Conservation (phyloP, 2,888 invertebrate species). For the Drosophila helvetica region DNA sequence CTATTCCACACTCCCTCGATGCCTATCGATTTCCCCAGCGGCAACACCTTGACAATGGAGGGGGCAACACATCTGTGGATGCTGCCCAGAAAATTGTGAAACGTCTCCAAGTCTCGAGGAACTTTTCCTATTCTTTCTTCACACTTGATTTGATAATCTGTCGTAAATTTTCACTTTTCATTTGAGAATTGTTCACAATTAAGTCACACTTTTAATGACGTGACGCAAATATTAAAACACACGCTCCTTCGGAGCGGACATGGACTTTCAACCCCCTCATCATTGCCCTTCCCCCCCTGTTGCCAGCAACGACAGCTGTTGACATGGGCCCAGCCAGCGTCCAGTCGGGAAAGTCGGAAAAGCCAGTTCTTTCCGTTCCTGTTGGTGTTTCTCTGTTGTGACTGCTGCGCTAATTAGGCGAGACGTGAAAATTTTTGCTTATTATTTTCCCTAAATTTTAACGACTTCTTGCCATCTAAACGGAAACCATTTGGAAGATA, state of each 20-base stretch:
- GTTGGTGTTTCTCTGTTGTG: conserved; percentile 30
- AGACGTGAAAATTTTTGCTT: conserved; percentile 79
- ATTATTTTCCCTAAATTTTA: conserved; percentile 76
- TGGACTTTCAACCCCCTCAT: conserved; percentile 20
- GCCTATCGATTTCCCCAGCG: conserved; percentile 27
- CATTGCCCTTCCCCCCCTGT: conserved; percentile 19
- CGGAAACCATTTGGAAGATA: conserved; percentile 52
- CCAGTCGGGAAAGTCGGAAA: conserved; percentile 57
- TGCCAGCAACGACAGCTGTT: conserved; percentile 56
- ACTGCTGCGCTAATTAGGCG: conserved; percentile 69
- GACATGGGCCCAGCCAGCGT: conserved; percentile 50
- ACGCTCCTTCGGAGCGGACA: neutral
- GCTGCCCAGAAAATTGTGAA: conserved; percentile 10
- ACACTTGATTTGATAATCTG: conserved; percentile 74
- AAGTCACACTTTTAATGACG: conserved; percentile 74
- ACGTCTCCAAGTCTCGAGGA: neutral
- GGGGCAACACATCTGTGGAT: conserved; percentile 11
- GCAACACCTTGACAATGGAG: conserved; percentile 35
- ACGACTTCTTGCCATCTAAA: conserved; percentile 57
- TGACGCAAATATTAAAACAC: conserved; percentile 72
- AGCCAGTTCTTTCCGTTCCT: conserved; percentile 40
- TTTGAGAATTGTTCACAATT: conserved; percentile 69
- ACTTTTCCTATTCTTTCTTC: conserved; percentile 11
- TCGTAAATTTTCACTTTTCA: conserved; percentile 68
- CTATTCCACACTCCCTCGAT: conserved; percentile 5